Percentiles rank a stretch among this genome's conserved stretches.
Conservation (phyloP, 1,140 invertebrate genomes). For the Ips nitidus region DNA sequence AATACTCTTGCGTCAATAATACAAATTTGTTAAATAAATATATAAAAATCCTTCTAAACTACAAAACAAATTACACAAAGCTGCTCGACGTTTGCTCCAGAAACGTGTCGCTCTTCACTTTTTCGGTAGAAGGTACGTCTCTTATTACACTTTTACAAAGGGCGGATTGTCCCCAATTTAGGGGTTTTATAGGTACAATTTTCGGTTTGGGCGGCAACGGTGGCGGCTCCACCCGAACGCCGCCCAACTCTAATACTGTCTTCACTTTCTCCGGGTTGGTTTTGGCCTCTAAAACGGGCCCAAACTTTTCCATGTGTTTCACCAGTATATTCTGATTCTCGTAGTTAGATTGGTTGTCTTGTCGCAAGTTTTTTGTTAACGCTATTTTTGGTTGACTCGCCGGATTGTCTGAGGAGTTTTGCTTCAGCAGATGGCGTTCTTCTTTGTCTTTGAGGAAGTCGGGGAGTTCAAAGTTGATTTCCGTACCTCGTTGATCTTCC, state of each 20-base stretch:
- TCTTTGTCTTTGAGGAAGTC: constrained; percentile 73
- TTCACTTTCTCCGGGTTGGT: constrained; percentile 33
- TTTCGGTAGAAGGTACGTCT: constrained; percentile 39
- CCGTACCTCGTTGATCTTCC: constrained; percentile 80
- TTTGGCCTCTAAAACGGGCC: not conserved
- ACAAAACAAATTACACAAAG: constrained; percentile 54
- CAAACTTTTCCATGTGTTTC: too few relatives aligned
- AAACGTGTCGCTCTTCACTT: constrained; percentile 53
- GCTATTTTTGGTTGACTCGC: constrained; percentile 12
- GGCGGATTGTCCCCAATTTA: constrained; percentile 57
- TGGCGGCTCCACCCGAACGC: constrained; percentile 51
- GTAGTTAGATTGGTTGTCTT: constrained; percentile 26
- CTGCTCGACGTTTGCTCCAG: constrained; percentile 65
- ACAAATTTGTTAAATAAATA: too few relatives aligned
- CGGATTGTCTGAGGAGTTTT: constrained; percentile 1
- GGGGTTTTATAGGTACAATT: constrained; percentile 59
- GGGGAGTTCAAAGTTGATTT: constrained; percentile 78
- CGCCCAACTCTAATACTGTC: constrained; percentile 42
- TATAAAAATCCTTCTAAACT: too few relatives aligned
- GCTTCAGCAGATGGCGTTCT: constrained; percentile 38
- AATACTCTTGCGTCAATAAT: too few relatives aligned
- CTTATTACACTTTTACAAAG: constrained; percentile 41
- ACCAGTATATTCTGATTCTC: constrained; percentile 38
- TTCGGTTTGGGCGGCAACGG: constrained; percentile 62
- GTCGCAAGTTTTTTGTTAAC: constrained; percentile 15